phyloP scores from a whole-genome alignment of 2,797 vertebrate species.

The Nasua narica region DNA sequence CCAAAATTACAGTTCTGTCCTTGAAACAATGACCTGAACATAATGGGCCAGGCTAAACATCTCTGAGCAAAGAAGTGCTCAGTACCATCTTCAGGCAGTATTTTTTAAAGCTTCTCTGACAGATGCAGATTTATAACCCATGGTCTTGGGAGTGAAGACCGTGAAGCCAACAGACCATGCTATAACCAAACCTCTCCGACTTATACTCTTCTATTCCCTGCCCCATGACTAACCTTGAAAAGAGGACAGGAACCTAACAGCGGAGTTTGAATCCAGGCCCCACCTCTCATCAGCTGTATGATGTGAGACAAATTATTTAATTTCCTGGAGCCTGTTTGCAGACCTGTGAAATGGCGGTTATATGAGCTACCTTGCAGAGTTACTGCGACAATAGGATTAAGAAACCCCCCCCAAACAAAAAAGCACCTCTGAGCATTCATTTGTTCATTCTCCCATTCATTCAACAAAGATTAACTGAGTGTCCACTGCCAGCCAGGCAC shows the following conservation, averaged over 20 bases:
- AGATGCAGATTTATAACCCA: background rate
- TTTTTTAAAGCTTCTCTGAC: conserved; percentile 24
- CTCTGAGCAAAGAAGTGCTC: conserved; percentile 39
- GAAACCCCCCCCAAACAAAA: background rate
- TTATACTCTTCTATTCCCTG: background rate
- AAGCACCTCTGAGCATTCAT: background rate
- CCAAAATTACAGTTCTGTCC: conserved; percentile 64
- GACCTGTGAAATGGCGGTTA: conserved; percentile 7
- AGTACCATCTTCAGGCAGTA: background rate
- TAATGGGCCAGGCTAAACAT: conserved; percentile 30
- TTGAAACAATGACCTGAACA: conserved; percentile 67
- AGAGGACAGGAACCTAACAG: background rate
- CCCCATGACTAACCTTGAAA: background rate
- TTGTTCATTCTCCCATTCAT: background rate
- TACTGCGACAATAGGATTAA: background rate
- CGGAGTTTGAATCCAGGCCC: background rate
- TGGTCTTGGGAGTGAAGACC: background rate
- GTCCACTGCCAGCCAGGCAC: background rate
- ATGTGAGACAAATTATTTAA: background rate
- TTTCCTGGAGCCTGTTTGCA: conserved; percentile 18
- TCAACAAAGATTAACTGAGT: background rate
- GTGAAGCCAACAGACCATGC: background rate
- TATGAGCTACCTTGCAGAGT: background rate
- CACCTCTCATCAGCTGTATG: background rate
- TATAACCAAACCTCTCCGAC: background rate